Percentiles rank a stretch among this genome's conserved stretches.
Evolutionary conservation across 2,113 vertebrate species (phyloP).

Genomic region (Xiphorhynchus elegans): DNA sequence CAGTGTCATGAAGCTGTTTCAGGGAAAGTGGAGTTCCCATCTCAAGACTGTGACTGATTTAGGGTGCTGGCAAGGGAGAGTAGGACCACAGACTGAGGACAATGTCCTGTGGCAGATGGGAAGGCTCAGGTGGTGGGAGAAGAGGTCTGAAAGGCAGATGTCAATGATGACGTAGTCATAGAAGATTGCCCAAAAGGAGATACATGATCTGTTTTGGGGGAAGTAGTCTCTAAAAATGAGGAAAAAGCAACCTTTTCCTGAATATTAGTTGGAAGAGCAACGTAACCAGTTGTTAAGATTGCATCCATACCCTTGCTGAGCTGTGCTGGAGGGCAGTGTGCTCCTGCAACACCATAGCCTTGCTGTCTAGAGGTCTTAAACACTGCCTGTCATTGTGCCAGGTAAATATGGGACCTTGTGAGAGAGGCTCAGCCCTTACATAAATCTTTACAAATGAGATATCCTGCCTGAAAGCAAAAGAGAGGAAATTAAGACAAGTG

Average conservation of each 20-base stretch:
- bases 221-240: background rate
- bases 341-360: background rate
- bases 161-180: background rate
- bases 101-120: fast-evolving
- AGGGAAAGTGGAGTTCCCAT: background rate
- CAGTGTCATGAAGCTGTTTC: background rate
- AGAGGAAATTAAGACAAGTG: constrained; percentile 62
- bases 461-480: constrained; percentile 26
- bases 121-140: background rate
- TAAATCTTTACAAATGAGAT: constrained; percentile 8
- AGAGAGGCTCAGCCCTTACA: background rate
- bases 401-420: background rate
- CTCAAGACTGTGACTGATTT: background rate
- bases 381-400: background rate
- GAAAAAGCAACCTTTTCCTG: background rate
- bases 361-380: background rate
- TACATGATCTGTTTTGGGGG: fast-evolving
- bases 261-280: background rate
- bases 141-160: background rate
- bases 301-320: background rate
- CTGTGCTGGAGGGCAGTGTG: background rate
- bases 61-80: background rate
- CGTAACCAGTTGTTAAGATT: background rate
- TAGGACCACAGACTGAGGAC: fast-evolving
- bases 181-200: background rate